Conservation (phyloP, 2,113 vertebrate species). For the Eclectus roratus region DNA sequence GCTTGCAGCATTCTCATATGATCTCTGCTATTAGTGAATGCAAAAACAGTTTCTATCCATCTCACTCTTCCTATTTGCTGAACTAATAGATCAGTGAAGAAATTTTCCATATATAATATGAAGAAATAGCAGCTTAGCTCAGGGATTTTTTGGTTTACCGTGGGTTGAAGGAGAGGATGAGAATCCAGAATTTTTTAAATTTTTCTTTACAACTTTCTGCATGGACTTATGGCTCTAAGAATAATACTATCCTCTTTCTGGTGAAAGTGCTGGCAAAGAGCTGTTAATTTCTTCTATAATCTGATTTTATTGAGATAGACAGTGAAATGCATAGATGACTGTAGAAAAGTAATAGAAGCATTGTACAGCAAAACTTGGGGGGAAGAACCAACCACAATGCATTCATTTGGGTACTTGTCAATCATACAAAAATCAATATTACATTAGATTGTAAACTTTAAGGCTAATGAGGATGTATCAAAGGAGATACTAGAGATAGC, state of each 20-base stretch:
- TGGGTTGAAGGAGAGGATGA: not conserved
- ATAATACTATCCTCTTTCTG: not conserved
- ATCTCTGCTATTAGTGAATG: conserved; percentile 29
- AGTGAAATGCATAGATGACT: not conserved
- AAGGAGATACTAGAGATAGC: not conserved
- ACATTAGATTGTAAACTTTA: not conserved
- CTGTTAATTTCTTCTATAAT: not conserved
- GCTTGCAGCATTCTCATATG: conserved; percentile 30
- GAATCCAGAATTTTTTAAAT: not conserved
- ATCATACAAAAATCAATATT: not conserved
- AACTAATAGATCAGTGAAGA: conserved; percentile 37
- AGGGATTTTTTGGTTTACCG: conserved; percentile 2
- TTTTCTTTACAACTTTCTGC: not conserved
- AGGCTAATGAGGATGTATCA: not conserved
- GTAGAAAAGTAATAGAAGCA: not conserved
- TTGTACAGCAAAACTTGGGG: not conserved
- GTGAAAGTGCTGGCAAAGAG: not conserved
- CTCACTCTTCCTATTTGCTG: conserved; percentile 18
- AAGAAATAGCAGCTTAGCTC: conserved; percentile 23
- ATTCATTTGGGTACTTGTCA: not conserved
- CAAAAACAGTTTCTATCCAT: conserved; percentile 13
- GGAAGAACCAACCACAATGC: rapidly evolving
- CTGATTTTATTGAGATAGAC: not conserved
- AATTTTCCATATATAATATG: conserved; percentile 21
- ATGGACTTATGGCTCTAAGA: not conserved